Conservation (phyloP, 2,888 invertebrate genomes). For the Hirudinaria manillensis region DNA sequence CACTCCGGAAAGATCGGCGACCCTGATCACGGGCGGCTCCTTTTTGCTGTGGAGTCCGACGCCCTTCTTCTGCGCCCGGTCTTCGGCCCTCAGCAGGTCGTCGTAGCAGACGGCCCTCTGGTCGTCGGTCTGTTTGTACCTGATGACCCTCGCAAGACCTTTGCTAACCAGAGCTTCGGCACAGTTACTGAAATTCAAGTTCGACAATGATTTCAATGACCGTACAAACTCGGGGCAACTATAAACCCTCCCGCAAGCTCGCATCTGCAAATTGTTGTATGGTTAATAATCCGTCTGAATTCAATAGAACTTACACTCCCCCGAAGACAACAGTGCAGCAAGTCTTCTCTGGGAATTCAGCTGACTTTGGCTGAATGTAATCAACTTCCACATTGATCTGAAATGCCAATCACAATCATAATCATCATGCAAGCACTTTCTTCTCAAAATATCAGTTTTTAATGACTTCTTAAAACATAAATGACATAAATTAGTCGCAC, state of each 20-base stretch:
- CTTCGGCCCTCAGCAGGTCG: conserved; percentile 82
- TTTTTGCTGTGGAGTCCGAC: conserved; percentile 60
- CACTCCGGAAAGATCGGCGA: conserved; percentile 75
- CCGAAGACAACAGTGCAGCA: conserved; percentile 78
- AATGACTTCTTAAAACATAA: not conserved
- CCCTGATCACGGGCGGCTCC: conserved; percentile 72
- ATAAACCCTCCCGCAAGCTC: too few species aligned
- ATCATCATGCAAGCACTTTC: not conserved
- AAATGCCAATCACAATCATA: not conserved
- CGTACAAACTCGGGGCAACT: too few species aligned
- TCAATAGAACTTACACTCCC: conserved; percentile 30
- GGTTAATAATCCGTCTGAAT: not conserved
- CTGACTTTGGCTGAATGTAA: conserved; percentile 89
- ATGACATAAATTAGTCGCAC: conserved; percentile 25
- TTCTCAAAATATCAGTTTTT: not conserved
- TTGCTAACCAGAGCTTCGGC: conserved; percentile 84
- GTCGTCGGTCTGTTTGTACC: conserved; percentile 90
- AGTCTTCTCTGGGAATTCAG: conserved; percentile 77
- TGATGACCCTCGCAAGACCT: conserved; percentile 84
- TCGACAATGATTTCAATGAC: too few species aligned
- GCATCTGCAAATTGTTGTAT: too few species aligned
- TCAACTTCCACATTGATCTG: conserved; percentile 78
- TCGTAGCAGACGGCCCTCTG: conserved; percentile 90
- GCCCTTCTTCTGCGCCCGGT: conserved; percentile 74
- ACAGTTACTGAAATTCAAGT: conserved; percentile 67